Percentiles rank a stretch among this genome's conserved stretches.
Evolutionary conservation across 2,113 vertebrate genomes (phyloP).

Genomic region (Mohoua ochrocephala): DNA sequence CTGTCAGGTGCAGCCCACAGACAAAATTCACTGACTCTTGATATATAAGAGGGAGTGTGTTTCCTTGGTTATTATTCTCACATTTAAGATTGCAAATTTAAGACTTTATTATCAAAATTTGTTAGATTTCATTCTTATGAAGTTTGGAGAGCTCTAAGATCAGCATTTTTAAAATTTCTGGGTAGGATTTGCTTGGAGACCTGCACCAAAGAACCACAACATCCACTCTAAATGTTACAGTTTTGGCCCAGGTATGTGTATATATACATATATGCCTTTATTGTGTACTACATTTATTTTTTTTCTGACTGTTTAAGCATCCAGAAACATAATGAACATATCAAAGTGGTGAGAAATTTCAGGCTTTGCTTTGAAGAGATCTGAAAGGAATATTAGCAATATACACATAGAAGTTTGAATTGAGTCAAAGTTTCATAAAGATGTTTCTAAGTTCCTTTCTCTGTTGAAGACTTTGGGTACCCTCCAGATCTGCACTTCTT

Average conservation of each 20-base stretch:
- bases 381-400: not conserved
- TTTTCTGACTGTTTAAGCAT: not conserved
- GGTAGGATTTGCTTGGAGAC: not conserved
- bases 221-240: not conserved
- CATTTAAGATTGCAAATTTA: not conserved
- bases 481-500: not conserved
- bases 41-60: not conserved
- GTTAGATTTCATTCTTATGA: not conserved
- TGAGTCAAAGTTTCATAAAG: not conserved
- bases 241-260: not conserved
- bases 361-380: not conserved
- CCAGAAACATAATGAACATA: not conserved
- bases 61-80: not conserved
- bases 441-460: not conserved
- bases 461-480: not conserved
- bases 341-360: not conserved
- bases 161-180: not conserved
- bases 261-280: not conserved
- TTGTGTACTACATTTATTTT: not conserved
- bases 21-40: not conserved
- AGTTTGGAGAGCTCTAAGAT: not conserved
- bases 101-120: not conserved
- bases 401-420: accelerated
- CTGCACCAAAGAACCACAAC: not conserved
- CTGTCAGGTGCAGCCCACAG: not conserved